phyloP scores from a whole-genome alignment of 1,140 invertebrate species.

The Orchestia grillus region DNA sequence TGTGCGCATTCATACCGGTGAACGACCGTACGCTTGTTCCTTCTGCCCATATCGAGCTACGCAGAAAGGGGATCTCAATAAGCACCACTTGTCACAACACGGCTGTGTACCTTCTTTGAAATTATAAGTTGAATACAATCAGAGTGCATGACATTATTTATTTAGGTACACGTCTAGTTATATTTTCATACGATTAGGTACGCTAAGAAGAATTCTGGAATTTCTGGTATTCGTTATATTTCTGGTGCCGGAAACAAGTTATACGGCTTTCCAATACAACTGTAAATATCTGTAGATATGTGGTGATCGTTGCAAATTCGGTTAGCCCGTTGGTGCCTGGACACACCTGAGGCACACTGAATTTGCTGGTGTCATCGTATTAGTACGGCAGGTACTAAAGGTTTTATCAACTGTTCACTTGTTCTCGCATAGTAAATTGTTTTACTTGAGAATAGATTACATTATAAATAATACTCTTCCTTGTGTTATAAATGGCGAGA shows the following conservation, averaged over 20 bases:
- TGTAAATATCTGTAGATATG: background rate
- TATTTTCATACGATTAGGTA: background rate
- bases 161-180: background rate
- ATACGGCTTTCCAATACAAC: background rate
- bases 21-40: slow-evolving; percentile 76
- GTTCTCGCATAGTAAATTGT: background rate
- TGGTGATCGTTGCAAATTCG: background rate
- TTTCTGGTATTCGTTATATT: background rate
- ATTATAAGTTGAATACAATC: background rate
- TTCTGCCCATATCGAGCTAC: slow-evolving; percentile 79
- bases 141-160: background rate
- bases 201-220: background rate
- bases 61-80: slow-evolving; percentile 61
- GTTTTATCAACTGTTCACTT: background rate
- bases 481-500: background rate
- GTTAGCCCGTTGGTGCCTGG: too few relatives aligned
- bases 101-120: background rate
- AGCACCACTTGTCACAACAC: slow-evolving; percentile 43
- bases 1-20: slow-evolving; percentile 67
- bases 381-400: too few relatives aligned
- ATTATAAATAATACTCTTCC: background rate
- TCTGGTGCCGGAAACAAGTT: background rate
- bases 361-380: too few relatives aligned
- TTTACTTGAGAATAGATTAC: background rate
- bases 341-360: too few relatives aligned